Evolutionary conservation across 2,113 vertebrate genomes (phyloP).

Genomic region (Danio rerio): GRCz12tu NC_133182.1:57774501-57775000

Average conservation of each 20-base stretch:
- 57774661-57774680: constrained; percentile 73
- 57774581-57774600: constrained; percentile 71
- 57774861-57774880: constrained; percentile 86
- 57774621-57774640: constrained; percentile 74
- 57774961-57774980: constrained; percentile 82
- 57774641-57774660: constrained; percentile 79
- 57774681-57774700: constrained; percentile 76
- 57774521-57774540: constrained; percentile 74
- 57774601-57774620: constrained; percentile 71
- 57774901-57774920: constrained; percentile 74
- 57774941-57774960: constrained; percentile 88
- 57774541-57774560: constrained; percentile 75
- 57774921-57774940: constrained; percentile 86
- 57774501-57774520: constrained; percentile 73
- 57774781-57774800: constrained; percentile 75
- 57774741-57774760: constrained; percentile 77
- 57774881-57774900: constrained; percentile 58
- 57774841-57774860: constrained; percentile 82
- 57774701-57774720: constrained; percentile 77
- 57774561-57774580: constrained; percentile 60
- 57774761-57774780: constrained; percentile 76
- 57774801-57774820: constrained; percentile 72
- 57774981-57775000: constrained; percentile 85
- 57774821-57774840: constrained; percentile 83
- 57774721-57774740: constrained; percentile 78